These are phyloP conservation scores for Ambastaia sidthimunki DNA, from an alignment of 2,797 vertebrate genomes.

Conservation along the genomic window DNA sequence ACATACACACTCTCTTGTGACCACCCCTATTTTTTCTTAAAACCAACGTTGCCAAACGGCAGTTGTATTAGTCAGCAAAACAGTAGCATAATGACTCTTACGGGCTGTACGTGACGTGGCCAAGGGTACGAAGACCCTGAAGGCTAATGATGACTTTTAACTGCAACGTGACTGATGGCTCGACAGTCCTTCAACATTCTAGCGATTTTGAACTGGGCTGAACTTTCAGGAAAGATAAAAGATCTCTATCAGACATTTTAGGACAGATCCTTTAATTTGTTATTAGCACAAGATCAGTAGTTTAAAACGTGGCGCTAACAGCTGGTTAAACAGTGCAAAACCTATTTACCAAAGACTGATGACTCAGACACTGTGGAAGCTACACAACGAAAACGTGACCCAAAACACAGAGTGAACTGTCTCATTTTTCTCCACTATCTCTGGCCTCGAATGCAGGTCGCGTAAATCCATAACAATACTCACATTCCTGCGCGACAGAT, in stretches of 20 bases:
- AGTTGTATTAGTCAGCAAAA: slow-evolving; percentile 59
- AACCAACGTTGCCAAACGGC: slow-evolving; percentile 35
- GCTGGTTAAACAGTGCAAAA: neutral
- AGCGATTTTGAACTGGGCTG: slow-evolving; percentile 17
- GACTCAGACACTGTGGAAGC: neutral
- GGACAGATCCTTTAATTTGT: slow-evolving; percentile 17
- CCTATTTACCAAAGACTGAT: neutral
- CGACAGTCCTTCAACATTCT: slow-evolving; percentile 13
- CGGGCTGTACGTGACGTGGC: slow-evolving; percentile 8
- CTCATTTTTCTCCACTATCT: neutral
- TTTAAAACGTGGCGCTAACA: neutral
- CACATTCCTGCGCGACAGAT: slow-evolving; percentile 52
- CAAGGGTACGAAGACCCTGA: neutral
- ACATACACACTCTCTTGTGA: slow-evolving; percentile 31
- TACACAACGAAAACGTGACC: neutral
- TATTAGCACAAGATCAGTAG: slow-evolving; percentile 11
- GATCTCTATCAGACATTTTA: slow-evolving; percentile 32
- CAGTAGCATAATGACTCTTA: slow-evolving; percentile 12
- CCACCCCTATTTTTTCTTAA: slow-evolving; percentile 18
- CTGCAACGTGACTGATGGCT: neutral
- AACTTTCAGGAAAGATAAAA: slow-evolving; percentile 29
- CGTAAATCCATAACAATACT: slow-evolving; percentile 38
- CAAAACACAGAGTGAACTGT: neutral
- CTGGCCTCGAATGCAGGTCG: slow-evolving; percentile 30
- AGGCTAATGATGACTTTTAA: neutral